Conservation (phyloP, 2,797 vertebrate species). For the Parambassis ranga region DNA sequence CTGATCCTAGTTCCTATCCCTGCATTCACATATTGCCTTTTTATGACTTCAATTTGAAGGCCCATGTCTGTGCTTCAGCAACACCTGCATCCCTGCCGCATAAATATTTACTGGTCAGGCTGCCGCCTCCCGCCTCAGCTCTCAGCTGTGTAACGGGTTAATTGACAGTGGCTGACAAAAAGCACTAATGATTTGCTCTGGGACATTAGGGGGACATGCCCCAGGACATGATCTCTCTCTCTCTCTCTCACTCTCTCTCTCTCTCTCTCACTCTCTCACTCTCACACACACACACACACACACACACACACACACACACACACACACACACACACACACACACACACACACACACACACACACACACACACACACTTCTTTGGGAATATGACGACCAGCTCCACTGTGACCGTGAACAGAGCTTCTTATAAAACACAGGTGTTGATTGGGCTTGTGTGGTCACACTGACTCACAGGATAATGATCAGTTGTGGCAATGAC, state of each 20-base stretch:
- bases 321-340: too few species aligned
- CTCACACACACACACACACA: neutral
- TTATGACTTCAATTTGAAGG: too few species aligned
- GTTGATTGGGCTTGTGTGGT: neutral
- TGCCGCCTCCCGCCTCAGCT: too few species aligned
- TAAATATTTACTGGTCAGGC: too few species aligned
- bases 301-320: neutral
- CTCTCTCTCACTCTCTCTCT: neutral
- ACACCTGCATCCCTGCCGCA: neutral
- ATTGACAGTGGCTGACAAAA: slow-evolving; percentile 43
- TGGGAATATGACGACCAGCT: too few species aligned
- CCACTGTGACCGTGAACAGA: too few species aligned
- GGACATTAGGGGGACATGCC: slow-evolving; percentile 32
- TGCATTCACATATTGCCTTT: too few species aligned
- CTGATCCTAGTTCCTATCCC: too few species aligned
- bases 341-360: neutral
- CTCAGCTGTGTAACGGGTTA: slow-evolving; percentile 14
- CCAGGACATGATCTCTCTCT: neutral
- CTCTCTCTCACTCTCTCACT: neutral
- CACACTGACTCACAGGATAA: neutral
- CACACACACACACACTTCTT: too few species aligned
- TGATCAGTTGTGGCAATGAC: neutral
- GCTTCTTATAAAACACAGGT: too few species aligned
- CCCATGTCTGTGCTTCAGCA: neutral
- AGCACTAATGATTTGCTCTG: slow-evolving; percentile 47